Evolutionary conservation across 1,140 invertebrate genomes (phyloP).

Genomic region (Hydropsyche tenuis): DNA sequence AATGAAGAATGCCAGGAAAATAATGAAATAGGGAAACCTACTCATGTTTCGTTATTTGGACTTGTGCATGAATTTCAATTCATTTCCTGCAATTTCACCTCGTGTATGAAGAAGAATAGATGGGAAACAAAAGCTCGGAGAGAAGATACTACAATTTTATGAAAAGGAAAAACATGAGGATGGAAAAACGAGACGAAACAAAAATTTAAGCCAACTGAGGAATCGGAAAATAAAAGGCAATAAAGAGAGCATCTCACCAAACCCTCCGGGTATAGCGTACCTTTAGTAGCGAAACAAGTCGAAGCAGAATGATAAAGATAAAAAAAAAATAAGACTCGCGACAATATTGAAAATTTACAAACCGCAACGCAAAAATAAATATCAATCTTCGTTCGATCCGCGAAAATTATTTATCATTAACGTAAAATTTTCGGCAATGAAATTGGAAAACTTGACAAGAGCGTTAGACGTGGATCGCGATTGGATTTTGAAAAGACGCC

Average conservation of each 20-base stretch:
- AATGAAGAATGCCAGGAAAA: background rate
- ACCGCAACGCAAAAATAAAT: background rate
- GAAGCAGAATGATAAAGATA: constrained; percentile 25
- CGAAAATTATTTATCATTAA: background rate
- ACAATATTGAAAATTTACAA: constrained; percentile 26
- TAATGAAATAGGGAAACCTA: constrained; percentile 27
- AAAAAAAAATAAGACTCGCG: constrained; percentile 9
- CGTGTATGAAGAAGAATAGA: constrained; percentile 33
- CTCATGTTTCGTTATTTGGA: constrained; percentile 17
- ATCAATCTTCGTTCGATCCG: too few species aligned
- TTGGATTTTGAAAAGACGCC: too few species aligned
- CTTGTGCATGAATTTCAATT: constrained; percentile 33
- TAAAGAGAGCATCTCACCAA: constrained; percentile 36
- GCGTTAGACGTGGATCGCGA: background rate
- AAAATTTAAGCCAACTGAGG: constrained; percentile 40
- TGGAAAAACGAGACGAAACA: constrained; percentile 31
- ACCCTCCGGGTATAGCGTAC: constrained; percentile 1
- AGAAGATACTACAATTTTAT: constrained; percentile 30
- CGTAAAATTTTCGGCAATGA: background rate
- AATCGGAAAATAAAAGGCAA: constrained; percentile 45
- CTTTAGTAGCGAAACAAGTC: background rate
- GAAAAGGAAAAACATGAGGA: constrained; percentile 6
- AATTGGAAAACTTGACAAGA: constrained; percentile 10
- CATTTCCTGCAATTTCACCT: constrained; percentile 33
- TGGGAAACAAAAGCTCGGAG: constrained; percentile 30